Conservation (phyloP, 2,888 invertebrate genomes). For the Exephanes ischioxanthus region DNA sequence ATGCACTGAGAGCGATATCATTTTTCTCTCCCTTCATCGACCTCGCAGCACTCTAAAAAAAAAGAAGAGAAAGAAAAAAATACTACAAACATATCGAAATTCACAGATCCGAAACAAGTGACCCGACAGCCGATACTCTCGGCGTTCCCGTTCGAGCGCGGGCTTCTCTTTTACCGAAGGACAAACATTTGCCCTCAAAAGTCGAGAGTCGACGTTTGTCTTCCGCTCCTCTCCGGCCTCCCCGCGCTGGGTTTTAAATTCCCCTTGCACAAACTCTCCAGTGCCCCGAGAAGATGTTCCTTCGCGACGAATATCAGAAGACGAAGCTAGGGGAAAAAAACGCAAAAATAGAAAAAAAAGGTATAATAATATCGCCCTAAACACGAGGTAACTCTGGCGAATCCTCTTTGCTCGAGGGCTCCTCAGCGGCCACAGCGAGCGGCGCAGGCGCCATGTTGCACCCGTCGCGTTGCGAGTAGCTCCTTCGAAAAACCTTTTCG, state of each 20-base stretch:
- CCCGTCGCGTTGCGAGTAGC: conserved; percentile 46
- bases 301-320: neutral
- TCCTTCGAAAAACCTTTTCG: conserved; percentile 68
- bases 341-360: conserved; percentile 17
- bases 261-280: neutral
- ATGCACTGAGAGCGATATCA: neutral
- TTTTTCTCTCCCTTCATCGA: conserved; percentile 20
- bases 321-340: neutral
- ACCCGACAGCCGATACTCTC: conserved; percentile 78
- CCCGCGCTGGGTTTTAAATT: neutral
- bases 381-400: conserved; percentile 35
- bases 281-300: neutral
- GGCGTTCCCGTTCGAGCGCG: conserved; percentile 68
- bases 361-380: conserved; percentile 10
- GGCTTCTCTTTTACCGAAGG: conserved; percentile 45
- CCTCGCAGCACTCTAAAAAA: conserved; percentile 10
- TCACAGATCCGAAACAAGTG: conserved; percentile 75
- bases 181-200: conserved; percentile 79
- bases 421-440: neutral
- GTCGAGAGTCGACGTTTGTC: conserved; percentile 37
- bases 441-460: conserved; percentile 72
- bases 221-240: neutral
- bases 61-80: conserved; percentile 55
- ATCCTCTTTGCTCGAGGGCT: conserved; percentile 54
- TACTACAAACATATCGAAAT: conserved; percentile 80